Evolutionary conservation across 2,113 vertebrate species (phyloP), one percentile per base, ranked within the genome.

Genomic region (Sorex araneus): DNA sequence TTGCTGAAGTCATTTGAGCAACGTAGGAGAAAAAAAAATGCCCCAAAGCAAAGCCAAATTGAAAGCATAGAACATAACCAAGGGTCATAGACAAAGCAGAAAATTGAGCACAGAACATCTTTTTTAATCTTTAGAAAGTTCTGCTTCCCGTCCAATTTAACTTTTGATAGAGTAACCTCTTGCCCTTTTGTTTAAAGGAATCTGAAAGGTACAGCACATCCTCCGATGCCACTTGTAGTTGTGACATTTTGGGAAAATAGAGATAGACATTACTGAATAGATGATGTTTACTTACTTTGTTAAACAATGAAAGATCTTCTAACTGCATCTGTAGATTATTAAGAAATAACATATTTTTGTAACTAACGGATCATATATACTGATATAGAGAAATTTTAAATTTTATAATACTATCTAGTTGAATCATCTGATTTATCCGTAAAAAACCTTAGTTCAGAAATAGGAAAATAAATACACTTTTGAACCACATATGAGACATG

Each of bases 241-340:
- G 0, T 74, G 0, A 7, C 16, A 60, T 74, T 80, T 71, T 66
- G 21, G 69, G 75, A 85, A 84, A 83, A 75, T 27, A 6, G 19
- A 32, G 1, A 13, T 32, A 87, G 79, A 43, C 12, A 2, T 87
- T 19, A 88, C 1, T 84, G 84, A 23, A 47, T 75, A 13, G 40
- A 21, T 1, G 9, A 1, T 54, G 27, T 91, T 79, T 93, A 6
- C 91, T 71, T 89, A 40, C 1, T 28, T 40, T 77, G 90, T 76
- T 70, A 94, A 92, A 57, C 60, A 93, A 57, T 79, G 60, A 63
- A 85, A 90, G 1, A 0, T 60, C 23, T 54, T 88, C 90, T 16
- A 50, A 75, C 13, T 77, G 8, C 63, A 84, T 32, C 19, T 87
- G 30, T 36, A 23, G 57, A 7, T 23, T 60, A 60, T 60, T 60